Percentiles rank a stretch among this genome's conserved stretches.
These are phyloP conservation scores for Drosophila lacteicornis DNA, from an alignment of 1,140 invertebrate genomes.

Conservation along the genomic window DNA sequence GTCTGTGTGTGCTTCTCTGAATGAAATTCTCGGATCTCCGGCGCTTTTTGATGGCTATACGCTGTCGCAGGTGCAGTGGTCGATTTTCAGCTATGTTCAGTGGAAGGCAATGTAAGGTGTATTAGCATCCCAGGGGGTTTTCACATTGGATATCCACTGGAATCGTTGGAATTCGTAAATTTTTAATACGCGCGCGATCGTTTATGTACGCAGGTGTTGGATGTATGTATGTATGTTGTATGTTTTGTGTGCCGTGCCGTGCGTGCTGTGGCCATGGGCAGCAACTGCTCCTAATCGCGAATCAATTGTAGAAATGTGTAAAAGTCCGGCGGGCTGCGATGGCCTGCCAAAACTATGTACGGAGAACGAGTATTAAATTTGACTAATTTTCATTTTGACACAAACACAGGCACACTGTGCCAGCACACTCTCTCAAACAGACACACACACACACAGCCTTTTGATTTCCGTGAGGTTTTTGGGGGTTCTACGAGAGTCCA, in stretches of 20 bases:
- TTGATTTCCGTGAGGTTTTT: neutral
- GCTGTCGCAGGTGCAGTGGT: conserved; percentile 13
- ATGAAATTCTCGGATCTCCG: conserved; percentile 36
- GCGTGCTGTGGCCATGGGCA: conserved; percentile 5
- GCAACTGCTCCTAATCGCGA: conserved; percentile 3
- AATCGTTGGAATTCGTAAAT: conserved; percentile 10
- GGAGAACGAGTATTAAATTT: conserved; percentile 36
- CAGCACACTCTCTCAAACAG: conserved; percentile 41
- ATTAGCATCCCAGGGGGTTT: conserved; percentile 14
- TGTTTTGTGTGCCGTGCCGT: conserved; percentile 19
- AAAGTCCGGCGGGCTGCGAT: conserved; percentile 7
- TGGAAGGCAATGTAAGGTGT: conserved; percentile 6
- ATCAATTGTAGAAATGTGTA: conserved; percentile 31
- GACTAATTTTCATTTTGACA: conserved; percentile 53
- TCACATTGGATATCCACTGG: neutral
- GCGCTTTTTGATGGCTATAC: neutral
- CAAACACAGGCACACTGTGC: conserved; percentile 52
- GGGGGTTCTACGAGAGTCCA: neutral
- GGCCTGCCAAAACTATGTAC: conserved; percentile 35
- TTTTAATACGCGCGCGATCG: conserved; percentile 32
- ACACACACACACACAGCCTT: conserved; percentile 16
- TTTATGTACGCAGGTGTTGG: conserved; percentile 16
- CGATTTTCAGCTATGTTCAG: conserved; percentile 5
- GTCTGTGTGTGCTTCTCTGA: conserved; percentile 20
- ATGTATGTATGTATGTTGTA: conserved; percentile 8